Evolutionary conservation across 2,888 invertebrate genomes (phyloP).

Genomic region (Lithodes maja): DNA sequence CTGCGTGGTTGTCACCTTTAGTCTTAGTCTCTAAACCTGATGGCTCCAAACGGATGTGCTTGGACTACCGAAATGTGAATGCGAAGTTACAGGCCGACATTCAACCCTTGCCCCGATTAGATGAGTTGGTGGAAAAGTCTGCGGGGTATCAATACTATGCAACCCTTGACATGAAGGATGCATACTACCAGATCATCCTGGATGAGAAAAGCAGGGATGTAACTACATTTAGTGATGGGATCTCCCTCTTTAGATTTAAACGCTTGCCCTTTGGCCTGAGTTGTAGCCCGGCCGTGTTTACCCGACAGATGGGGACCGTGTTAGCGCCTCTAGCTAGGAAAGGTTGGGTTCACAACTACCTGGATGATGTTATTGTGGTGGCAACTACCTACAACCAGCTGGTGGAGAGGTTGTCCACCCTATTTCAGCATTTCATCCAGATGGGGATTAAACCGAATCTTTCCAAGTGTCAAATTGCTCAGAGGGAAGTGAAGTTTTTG

Average conservation of each 20-base stretch:
- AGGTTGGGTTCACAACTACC: conserved; percentile 8
- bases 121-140: background rate
- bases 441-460: background rate
- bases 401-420: background rate
- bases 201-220: background rate
- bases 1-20: conserved; percentile 4
- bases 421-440: background rate
- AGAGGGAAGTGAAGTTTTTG: background rate
- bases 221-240: conserved; percentile 12
- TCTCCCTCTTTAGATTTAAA: background rate
- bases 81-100: background rate
- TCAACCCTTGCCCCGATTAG: background rate
- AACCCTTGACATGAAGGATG: conserved; percentile 14
- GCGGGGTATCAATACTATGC: background rate
- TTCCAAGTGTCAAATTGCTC: background rate
- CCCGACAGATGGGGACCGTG: background rate
- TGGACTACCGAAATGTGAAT: conserved; percentile 19
- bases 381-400: background rate
- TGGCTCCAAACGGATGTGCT: background rate
- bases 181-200: conserved; percentile 6
- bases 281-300: background rate
- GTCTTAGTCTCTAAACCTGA: conserved; percentile 13
- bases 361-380: conserved; percentile 1
- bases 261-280: background rate
- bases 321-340: background rate